Percentiles rank a stretch among this genome's conserved stretches.
Evolutionary conservation across 2,888 invertebrate species (phyloP).

Genomic region (Lepidocyrtinus sp.): DNA sequence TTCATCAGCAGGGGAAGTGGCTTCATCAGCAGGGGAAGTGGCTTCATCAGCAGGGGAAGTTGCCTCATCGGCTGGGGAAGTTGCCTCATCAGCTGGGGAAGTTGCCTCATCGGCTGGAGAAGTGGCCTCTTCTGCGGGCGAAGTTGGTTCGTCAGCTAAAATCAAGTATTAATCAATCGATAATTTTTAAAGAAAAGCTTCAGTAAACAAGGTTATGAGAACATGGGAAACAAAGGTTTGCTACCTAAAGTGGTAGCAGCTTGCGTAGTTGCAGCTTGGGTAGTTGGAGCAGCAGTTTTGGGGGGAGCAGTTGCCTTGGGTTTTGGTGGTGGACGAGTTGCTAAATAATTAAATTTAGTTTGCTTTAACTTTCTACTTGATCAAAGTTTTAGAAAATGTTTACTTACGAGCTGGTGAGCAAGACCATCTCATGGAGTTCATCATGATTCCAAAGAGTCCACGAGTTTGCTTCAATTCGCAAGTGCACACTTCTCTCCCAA

Average conservation of each 20-base stretch:
- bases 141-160: neutral
- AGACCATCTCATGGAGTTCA: neutral
- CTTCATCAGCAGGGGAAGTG: neutral
- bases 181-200: too few species aligned
- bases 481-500: neutral
- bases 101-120: neutral
- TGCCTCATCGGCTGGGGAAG: neutral
- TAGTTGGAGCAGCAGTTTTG: neutral
- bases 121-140: neutral
- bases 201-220: too few species aligned
- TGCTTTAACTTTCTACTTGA: neutral
- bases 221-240: too few species aligned
- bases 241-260: too few species aligned
- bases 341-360: neutral
- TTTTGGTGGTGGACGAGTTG: neutral
- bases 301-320: neutral
- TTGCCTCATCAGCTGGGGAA: neutral
- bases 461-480: neutral
- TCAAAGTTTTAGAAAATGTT: neutral
- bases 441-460: neutral
- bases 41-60: neutral
- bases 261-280: too few species aligned
- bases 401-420: neutral
- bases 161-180: too few species aligned
- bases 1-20: neutral